Percentiles rank a stretch among this genome's conserved stretches.
These are phyloP conservation scores for Coecobrya sp. DNA, from an alignment of 2,888 invertebrate genomes.

Conservation along the genomic window DNA sequence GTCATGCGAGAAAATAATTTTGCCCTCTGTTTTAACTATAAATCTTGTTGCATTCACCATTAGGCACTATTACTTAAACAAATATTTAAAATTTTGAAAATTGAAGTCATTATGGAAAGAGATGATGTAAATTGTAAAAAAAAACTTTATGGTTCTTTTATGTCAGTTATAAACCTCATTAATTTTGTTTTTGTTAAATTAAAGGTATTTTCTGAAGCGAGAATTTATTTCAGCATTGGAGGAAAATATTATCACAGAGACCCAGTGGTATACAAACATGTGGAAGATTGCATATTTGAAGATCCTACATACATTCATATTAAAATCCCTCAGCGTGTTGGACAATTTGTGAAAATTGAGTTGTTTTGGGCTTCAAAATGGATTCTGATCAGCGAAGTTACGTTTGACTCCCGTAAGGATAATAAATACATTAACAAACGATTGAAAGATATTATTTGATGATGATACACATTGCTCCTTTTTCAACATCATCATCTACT, in stretches of 20 bases:
- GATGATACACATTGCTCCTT: background rate
- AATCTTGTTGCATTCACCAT: background rate
- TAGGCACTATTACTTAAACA: background rate
- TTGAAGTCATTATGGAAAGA: constrained; percentile 3
- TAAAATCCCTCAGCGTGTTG: constrained; percentile 94
- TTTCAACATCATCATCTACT: background rate
- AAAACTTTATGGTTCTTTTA: background rate
- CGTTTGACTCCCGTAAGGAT: constrained; percentile 93
- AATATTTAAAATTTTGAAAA: constrained; percentile 21
- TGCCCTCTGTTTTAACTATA: background rate
- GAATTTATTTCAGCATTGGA: constrained; percentile 94
- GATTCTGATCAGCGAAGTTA: constrained; percentile 96
- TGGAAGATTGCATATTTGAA: constrained; percentile 94
- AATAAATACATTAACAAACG: background rate
- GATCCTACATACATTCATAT: constrained; percentile 94
- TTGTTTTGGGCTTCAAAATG: constrained; percentile 94
- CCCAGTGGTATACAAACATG: constrained; percentile 91
- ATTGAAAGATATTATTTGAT: background rate
- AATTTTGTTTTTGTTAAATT: constrained; percentile 83
- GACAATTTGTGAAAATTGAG: constrained; percentile 93
- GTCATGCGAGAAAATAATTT: background rate
- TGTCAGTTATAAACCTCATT: constrained; percentile 8
- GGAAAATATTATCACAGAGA: constrained; percentile 93
- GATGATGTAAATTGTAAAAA: background rate
- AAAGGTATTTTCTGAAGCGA: constrained; percentile 94